Evolutionary conservation across 2,113 vertebrate species (phyloP).

Genomic region (Ahaetulla prasina): DNA sequence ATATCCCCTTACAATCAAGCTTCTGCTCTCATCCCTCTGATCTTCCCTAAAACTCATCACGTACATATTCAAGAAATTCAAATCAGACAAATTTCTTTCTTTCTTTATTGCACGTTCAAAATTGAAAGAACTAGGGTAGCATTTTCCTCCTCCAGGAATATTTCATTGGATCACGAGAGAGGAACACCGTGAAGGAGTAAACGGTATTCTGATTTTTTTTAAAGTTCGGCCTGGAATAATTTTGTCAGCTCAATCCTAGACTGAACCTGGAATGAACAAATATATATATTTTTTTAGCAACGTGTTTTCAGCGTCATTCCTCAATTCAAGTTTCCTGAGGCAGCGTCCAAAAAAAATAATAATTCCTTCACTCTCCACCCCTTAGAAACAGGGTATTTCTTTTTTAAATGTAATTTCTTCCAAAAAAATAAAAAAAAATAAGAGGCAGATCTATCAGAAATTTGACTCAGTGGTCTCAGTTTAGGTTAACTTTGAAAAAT

Average conservation of each 20-base stretch:
- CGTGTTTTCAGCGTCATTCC: not conserved
- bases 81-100: not conserved
- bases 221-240: not conserved
- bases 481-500: not conserved
- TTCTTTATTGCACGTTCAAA: not conserved
- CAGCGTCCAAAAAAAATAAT: not conserved
- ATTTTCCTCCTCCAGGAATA: not conserved
- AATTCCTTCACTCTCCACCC: too few relatives aligned
- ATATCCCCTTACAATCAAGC: not conserved
- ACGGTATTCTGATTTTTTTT: not conserved
- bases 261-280: not conserved
- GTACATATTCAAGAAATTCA: not conserved
- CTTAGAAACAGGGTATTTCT: not conserved
- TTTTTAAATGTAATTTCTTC: not conserved
- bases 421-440: not conserved
- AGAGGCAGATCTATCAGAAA: not conserved
- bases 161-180: not conserved
- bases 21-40: not conserved
- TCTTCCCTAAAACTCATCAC: not conserved
- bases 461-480: not conserved
- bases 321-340: not conserved
- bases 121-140: not conserved
- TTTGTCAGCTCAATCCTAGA: not conserved
- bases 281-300: not conserved
- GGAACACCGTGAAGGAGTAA: not conserved